Evolutionary conservation across 2,797 vertebrate species (phyloP).

Genomic region (Pseudochromis fuscus): DNA sequence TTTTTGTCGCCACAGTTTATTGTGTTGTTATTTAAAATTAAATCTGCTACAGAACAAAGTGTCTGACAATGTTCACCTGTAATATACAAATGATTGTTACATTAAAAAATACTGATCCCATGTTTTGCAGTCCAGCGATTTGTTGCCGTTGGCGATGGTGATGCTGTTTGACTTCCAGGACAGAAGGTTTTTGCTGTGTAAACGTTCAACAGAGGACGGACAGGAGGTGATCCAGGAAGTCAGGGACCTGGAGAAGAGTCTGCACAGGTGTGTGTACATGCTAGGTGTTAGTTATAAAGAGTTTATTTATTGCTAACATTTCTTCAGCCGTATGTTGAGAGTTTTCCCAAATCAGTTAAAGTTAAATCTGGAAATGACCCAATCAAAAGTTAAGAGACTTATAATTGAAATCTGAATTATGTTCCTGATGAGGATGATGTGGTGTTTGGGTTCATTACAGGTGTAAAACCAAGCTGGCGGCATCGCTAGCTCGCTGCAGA

Average conservation of each 20-base stretch:
- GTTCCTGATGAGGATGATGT: neutral
- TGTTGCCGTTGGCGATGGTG: slow-evolving; percentile 92
- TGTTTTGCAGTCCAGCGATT: slow-evolving; percentile 85
- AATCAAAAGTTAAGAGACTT: neutral
- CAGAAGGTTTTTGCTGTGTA: slow-evolving; percentile 85
- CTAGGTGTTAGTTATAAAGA: no score
- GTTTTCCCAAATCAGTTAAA: neutral
- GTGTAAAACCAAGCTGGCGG: slow-evolving; percentile 91
- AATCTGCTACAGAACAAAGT: no score
- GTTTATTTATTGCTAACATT: neutral
- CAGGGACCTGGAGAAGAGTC: slow-evolving; percentile 85
- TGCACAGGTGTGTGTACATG: slow-evolving; percentile 83
- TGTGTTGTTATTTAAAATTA: no score
- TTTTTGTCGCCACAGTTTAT: no score
- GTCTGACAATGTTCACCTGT: no score
- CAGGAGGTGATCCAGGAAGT: slow-evolving; percentile 84
- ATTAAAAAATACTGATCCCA: neutral
- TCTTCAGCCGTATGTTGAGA: neutral
- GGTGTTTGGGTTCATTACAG: slow-evolving; percentile 71
- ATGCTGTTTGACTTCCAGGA: slow-evolving; percentile 95
- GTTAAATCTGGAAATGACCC: neutral
- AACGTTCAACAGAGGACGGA: slow-evolving; percentile 70
- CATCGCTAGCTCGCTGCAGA: slow-evolving; percentile 90
- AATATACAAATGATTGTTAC: no score
- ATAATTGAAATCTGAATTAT: neutral